phyloP scores from a whole-genome alignment of 2,113 vertebrate species.

The Pelusios castaneus region DNA sequence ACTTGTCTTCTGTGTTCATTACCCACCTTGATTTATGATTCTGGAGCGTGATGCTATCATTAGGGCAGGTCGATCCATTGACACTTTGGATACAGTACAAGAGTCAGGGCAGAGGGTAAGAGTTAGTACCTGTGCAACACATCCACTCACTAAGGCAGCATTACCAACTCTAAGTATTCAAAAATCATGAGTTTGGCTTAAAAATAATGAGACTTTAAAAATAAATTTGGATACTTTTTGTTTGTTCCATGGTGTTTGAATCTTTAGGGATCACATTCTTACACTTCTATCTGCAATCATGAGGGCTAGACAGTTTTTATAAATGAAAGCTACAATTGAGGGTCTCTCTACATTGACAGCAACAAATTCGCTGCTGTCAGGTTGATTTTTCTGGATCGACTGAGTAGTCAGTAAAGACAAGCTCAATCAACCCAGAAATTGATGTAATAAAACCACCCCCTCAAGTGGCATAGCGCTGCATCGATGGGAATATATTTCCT shows the following conservation, averaged over 20 bases:
- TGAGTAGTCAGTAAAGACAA: too few species aligned
- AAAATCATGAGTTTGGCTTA: background rate
- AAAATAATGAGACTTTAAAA: background rate
- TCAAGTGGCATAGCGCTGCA: too few species aligned
- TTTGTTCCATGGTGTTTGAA: background rate
- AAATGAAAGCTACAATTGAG: background rate
- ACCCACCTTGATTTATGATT: background rate
- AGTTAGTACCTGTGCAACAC: too few species aligned
- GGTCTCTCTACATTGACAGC: too few species aligned
- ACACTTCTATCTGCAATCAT: background rate
- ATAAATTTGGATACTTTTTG: background rate
- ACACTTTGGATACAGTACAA: background rate
- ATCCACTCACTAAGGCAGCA: background rate
- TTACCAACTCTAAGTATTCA: background rate
- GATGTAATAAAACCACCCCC: too few species aligned
- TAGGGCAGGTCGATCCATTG: accelerated
- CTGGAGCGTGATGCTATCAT: background rate
- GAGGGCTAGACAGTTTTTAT: background rate
- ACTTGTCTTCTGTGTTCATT: background rate
- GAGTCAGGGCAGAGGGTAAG: background rate
- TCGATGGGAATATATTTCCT: too few species aligned
- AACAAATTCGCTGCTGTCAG: too few species aligned
- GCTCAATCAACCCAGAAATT: too few species aligned
- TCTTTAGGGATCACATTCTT: background rate
- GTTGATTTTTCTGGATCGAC: too few species aligned